These are phyloP conservation scores for Saturnia pavonia DNA, from an alignment of 2,888 invertebrate species.

Conservation along the genomic window DNA sequence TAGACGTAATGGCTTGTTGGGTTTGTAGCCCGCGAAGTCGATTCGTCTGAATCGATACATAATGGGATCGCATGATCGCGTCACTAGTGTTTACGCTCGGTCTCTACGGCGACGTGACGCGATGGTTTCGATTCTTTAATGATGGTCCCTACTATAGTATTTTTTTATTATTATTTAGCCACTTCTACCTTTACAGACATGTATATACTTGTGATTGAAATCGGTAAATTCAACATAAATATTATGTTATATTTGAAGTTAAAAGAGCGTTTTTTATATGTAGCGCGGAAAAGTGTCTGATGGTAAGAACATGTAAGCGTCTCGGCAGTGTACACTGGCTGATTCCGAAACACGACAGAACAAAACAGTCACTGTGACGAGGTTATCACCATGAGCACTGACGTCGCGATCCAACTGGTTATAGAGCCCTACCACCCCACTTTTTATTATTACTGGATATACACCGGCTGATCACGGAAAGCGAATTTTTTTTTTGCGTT, in stretches of 20 bases:
- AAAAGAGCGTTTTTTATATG: too few relatives aligned
- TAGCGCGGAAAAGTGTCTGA: too few relatives aligned
- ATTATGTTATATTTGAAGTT: background rate
- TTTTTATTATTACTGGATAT: too few relatives aligned
- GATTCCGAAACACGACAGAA: too few relatives aligned
- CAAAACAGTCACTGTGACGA: too few relatives aligned
- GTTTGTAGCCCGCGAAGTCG: conserved; percentile 55
- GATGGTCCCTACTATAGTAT: conserved; percentile 5
- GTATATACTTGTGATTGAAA: background rate
- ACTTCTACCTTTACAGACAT: background rate
- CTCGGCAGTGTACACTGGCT: too few relatives aligned
- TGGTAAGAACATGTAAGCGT: too few relatives aligned
- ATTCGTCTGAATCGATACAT: conserved; percentile 60
- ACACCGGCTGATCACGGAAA: too few relatives aligned
- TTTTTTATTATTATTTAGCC: background rate
- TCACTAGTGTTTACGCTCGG: conserved; percentile 68
- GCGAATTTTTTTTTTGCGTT: too few relatives aligned
- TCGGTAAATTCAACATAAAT: background rate
- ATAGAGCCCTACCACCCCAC: too few relatives aligned
- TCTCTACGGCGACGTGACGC: conserved; percentile 75
- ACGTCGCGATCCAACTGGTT: too few relatives aligned
- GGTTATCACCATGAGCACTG: too few relatives aligned
- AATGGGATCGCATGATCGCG: conserved; percentile 35
- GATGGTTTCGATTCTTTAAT: conserved; percentile 58
- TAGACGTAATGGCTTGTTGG: conserved; percentile 24